phyloP scores from a whole-genome alignment of 2,888 invertebrate species.

The Crioceris asparagi region DNA sequence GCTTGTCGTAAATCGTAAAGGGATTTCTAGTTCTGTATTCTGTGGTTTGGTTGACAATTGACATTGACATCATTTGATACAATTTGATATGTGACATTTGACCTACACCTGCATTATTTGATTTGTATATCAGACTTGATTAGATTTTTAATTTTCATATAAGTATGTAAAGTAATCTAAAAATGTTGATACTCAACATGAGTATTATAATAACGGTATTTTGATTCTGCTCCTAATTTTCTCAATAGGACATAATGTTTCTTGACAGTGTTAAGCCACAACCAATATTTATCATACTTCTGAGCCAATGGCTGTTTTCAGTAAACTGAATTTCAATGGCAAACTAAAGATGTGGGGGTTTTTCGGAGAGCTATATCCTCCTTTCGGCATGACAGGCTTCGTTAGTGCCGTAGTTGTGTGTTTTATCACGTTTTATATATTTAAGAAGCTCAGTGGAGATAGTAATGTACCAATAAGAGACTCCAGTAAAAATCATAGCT shows the following conservation, averaged over 20 bases:
- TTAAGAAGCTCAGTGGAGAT: slow-evolving; percentile 40
- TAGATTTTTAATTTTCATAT: no score
- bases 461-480: slow-evolving; percentile 41
- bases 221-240: background rate
- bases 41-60: no score
- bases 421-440: slow-evolving; percentile 35
- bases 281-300: background rate
- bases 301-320: slow-evolving; percentile 25
- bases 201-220: no score
- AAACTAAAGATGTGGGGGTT: slow-evolving; percentile 31
- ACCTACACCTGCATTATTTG: no score
- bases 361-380: slow-evolving; percentile 26
- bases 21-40: no score
- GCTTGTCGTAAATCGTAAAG: no score
- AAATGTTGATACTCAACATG: no score
- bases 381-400: slow-evolving; percentile 36
- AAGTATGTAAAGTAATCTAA: no score
- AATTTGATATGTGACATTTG: no score
- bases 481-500: slow-evolving; percentile 43
- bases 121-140: no score
- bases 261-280: slow-evolving; percentile 7
- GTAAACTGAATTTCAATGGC: slow-evolving; percentile 22
- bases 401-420: slow-evolving; percentile 40
- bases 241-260: slow-evolving; percentile 6
- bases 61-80: no score